Percentiles rank a stretch among this genome's conserved stretches.
Conservation (phyloP, 1,140 invertebrate genomes). For the Aphaenogaster rudis region DNA sequence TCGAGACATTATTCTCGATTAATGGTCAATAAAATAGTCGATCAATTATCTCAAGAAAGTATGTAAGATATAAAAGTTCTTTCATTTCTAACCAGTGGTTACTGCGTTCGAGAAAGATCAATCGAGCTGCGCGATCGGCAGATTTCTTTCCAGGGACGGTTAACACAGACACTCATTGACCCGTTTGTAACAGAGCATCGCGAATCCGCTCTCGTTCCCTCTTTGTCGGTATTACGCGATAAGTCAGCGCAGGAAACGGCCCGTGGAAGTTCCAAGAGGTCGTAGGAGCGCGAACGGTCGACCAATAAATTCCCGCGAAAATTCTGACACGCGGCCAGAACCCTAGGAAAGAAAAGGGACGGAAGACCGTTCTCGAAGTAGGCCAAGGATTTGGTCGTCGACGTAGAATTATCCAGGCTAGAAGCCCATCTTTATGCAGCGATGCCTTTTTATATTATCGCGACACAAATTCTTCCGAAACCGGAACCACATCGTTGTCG, state of each 20-base stretch:
- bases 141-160: slow-evolving; percentile 17
- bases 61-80: background rate
- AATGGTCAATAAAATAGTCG: background rate
- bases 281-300: slow-evolving; percentile 55
- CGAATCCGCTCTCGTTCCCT: slow-evolving; percentile 4
- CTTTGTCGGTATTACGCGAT: slow-evolving; percentile 1
- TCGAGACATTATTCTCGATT: background rate
- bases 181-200: slow-evolving; percentile 7
- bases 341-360: slow-evolving; percentile 31
- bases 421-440: background rate
- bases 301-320: slow-evolving; percentile 70
- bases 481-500: background rate
- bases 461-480: background rate
- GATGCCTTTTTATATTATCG: background rate
- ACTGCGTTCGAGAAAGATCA: background rate
- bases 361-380: slow-evolving; percentile 45
- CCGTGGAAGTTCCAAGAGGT: slow-evolving; percentile 47
- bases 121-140: slow-evolving; percentile 34
- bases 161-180: slow-evolving; percentile 43
- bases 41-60: background rate
- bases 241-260: slow-evolving; percentile 39
- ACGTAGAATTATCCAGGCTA: slow-evolving; percentile 7
- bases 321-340: slow-evolving; percentile 62
- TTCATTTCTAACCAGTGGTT: background rate
- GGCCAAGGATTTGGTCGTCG: slow-evolving; percentile 38